These are phyloP conservation scores for Leucania comma DNA, from an alignment of 2,888 invertebrate species.

Conservation along the genomic window DNA sequence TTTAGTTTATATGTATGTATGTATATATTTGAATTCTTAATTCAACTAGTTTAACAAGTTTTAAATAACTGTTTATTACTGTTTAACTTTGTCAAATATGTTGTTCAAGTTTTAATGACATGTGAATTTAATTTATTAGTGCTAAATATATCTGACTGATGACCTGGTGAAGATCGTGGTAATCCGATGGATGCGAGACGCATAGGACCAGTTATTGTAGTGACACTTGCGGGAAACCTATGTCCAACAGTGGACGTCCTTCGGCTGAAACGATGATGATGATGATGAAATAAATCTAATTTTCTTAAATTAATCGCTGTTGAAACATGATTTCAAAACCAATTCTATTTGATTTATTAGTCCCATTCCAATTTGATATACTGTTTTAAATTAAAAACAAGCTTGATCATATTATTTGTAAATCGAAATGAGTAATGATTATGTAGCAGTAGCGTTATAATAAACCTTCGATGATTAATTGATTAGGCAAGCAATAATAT, in stretches of 20 bases:
- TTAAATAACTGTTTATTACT: neutral
- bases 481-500: neutral
- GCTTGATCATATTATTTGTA: conserved; percentile 1
- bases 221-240: too few species aligned
- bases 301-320: neutral
- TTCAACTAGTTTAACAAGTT: neutral
- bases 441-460: neutral
- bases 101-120: too few species aligned
- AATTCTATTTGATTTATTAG: neutral
- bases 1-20: neutral
- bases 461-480: neutral
- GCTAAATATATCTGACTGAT: neutral
- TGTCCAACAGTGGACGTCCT: too few species aligned
- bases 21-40: neutral
- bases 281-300: neutral
- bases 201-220: too few species aligned
- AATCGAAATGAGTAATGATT: conserved; percentile 10
- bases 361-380: neutral
- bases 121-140: neutral
- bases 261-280: too few species aligned
- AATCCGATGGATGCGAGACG: too few species aligned
- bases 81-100: neutral
- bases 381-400: conserved; percentile 12
- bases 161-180: too few species aligned
- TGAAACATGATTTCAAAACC: neutral